These are phyloP conservation scores for Gonatopus flavifemur DNA, from an alignment of 1,140 invertebrate genomes.

Conservation along the genomic window DNA sequence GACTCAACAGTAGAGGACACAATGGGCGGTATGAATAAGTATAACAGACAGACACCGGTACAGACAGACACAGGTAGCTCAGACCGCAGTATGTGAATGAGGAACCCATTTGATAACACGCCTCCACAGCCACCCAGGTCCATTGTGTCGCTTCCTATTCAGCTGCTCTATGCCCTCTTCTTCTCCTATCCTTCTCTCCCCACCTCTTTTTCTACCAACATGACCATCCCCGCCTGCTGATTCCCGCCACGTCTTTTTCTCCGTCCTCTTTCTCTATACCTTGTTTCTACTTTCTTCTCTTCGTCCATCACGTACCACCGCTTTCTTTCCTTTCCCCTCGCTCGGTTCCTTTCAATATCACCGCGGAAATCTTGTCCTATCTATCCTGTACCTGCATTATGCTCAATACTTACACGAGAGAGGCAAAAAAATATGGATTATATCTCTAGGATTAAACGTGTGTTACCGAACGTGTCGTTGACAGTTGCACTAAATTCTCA, in stretches of 20 bases:
- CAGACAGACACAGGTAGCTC: slow-evolving; percentile 57
- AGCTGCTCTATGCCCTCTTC: slow-evolving; percentile 54
- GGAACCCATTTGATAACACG: slow-evolving; percentile 61
- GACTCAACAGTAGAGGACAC: slow-evolving; percentile 53
- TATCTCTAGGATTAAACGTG: too few relatives aligned
- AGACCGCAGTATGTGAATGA: slow-evolving; percentile 58
- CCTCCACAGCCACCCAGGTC: slow-evolving; percentile 56
- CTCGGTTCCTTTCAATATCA: slow-evolving; percentile 32
- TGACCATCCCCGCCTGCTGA: slow-evolving; percentile 16
- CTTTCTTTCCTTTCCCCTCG: slow-evolving; percentile 13
- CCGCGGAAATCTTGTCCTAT: slow-evolving; percentile 42
- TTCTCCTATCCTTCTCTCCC: slow-evolving; percentile 27
- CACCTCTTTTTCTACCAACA: slow-evolving; percentile 9
- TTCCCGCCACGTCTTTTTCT: slow-evolving; percentile 18
- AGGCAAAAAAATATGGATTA: too few relatives aligned
- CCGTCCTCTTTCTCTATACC: slow-evolving; percentile 20
- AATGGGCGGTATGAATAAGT: slow-evolving; percentile 58
- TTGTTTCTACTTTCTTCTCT: slow-evolving; percentile 15
- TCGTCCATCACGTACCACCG: slow-evolving; percentile 1
- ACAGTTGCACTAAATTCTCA: too few relatives aligned
- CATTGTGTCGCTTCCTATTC: slow-evolving; percentile 60
- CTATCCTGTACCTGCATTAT: slow-evolving; percentile 26
- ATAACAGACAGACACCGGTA: slow-evolving; percentile 59
- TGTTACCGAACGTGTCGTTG: too few relatives aligned
- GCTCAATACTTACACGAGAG: slow-evolving; percentile 17